Evolutionary conservation across 2,797 vertebrate species (phyloP).

Genomic region (Hephaestus fuliginosus): DNA sequence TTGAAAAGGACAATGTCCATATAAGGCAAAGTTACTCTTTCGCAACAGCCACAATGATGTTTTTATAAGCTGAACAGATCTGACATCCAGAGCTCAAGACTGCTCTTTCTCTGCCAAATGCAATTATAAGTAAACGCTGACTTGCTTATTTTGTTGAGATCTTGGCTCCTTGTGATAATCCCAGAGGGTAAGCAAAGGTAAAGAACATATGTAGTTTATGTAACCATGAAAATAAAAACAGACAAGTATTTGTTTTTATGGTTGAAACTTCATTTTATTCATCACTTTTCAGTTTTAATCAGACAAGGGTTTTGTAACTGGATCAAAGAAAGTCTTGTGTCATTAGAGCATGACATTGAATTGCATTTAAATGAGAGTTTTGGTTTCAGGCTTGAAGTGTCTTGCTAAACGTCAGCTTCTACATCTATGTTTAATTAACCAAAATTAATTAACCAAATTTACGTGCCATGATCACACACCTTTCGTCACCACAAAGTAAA

Average conservation of each 20-base stretch:
- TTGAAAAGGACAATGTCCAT: conserved; percentile 16
- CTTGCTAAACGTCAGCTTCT: not conserved
- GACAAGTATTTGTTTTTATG: not conserved
- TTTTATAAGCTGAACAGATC: conserved; percentile 36
- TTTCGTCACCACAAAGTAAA: conserved; percentile 24
- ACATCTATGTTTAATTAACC: not conserved
- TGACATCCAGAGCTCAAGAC: conserved; percentile 26
- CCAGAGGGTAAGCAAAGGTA: conserved; percentile 5
- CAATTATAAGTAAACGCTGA: conserved; percentile 33
- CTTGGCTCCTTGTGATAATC: conserved; percentile 7
- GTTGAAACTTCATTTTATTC: not conserved
- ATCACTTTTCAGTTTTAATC: not conserved
- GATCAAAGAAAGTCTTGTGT: not conserved
- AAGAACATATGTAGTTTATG: not conserved
- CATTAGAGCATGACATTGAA: not conserved
- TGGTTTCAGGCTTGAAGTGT: not conserved
- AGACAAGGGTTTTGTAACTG: not conserved
- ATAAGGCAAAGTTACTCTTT: conserved; percentile 36
- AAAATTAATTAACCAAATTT: not conserved
- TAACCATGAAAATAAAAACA: conserved; percentile 5
- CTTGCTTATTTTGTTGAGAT: not conserved
- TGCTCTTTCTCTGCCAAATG: conserved; percentile 45
- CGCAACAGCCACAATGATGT: conserved; percentile 37
- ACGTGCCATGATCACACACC: not conserved
- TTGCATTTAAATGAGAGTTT: not conserved